Percentiles rank a stretch among this genome's conserved stretches.
These are phyloP conservation scores for Listronotus oregonensis DNA, from an alignment of 1,140 invertebrate species.

Conservation along the genomic window DNA sequence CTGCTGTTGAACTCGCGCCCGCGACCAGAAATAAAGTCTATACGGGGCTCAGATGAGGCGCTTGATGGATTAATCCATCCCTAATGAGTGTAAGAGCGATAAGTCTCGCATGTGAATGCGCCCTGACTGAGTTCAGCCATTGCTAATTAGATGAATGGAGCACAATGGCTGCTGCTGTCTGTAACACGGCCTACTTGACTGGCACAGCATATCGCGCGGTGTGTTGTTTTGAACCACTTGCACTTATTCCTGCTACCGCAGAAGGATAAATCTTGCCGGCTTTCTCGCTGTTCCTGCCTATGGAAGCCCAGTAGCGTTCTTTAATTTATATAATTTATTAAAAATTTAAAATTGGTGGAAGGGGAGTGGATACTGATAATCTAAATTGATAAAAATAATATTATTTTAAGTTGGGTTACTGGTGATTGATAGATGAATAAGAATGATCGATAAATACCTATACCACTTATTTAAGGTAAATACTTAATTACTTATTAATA, in stretches of 20 bases:
- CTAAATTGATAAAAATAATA: too few relatives aligned
- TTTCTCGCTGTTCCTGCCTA: conserved; percentile 13
- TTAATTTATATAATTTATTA: too few relatives aligned
- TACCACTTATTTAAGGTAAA: too few relatives aligned
- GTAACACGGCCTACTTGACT: conserved; percentile 44
- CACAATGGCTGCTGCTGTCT: conserved; percentile 28
- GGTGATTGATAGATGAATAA: too few relatives aligned
- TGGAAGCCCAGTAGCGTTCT: conserved; percentile 17
- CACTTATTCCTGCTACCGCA: conserved; percentile 38
- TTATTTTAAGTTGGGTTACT: too few relatives aligned
- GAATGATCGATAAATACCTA: too few relatives aligned
- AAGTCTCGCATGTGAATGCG: conserved; percentile 52
- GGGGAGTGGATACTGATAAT: too few relatives aligned
- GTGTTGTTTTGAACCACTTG: conserved; percentile 43
- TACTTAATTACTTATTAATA: too few relatives aligned
- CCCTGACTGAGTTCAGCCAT: conserved; percentile 46
- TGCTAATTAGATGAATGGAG: conserved; percentile 54
- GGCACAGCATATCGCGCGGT: conserved; percentile 41
- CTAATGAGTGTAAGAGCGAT: conserved; percentile 54
- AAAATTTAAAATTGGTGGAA: too few relatives aligned
- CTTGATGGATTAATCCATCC: conserved; percentile 49
- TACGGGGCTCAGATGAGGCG: conserved; percentile 32
- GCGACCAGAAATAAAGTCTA: conserved; percentile 5
- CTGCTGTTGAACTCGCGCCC: not conserved
- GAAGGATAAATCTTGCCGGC: conserved; percentile 37